Conservation (phyloP, 1,140 invertebrate species). For the Chelonus insularis region DNA sequence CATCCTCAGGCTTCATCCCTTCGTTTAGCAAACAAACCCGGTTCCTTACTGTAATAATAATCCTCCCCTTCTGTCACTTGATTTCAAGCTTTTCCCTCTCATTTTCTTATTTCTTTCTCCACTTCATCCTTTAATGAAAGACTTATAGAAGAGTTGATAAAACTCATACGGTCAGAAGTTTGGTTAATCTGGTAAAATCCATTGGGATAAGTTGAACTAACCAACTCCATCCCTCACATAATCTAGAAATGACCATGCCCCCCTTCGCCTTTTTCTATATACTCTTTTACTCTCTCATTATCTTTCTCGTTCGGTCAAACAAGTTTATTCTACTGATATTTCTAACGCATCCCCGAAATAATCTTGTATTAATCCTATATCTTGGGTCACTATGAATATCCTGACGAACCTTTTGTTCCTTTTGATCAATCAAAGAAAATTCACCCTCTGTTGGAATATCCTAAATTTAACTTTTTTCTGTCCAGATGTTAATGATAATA, state of each 20-base stretch:
- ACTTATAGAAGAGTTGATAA: slow-evolving; percentile 50
- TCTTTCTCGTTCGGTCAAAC: slow-evolving; percentile 36
- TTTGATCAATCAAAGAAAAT: neutral
- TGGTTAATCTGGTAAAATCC: slow-evolving; percentile 50
- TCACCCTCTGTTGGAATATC: slow-evolving; percentile 22
- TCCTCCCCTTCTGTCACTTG: slow-evolving; percentile 28
- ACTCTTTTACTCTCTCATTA: slow-evolving; percentile 7
- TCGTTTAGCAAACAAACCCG: slow-evolving; percentile 49
- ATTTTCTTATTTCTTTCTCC: neutral
- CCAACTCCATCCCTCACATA: slow-evolving; percentile 4
- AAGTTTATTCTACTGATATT: slow-evolving; percentile 48
- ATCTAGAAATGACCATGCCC: slow-evolving; percentile 35
- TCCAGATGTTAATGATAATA: neutral
- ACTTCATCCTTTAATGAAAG: slow-evolving; percentile 43
- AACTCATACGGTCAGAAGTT: slow-evolving; percentile 41
- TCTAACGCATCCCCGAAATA: slow-evolving; percentile 31
- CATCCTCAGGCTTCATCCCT: slow-evolving; percentile 34
- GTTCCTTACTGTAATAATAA: slow-evolving; percentile 46
- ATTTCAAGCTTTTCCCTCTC: neutral
- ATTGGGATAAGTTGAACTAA: slow-evolving; percentile 35
- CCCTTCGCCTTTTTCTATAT: slow-evolving; percentile 9
- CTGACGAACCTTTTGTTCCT: slow-evolving; percentile 38
- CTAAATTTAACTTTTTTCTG: no score
- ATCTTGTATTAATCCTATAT: slow-evolving; percentile 42
- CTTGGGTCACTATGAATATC: slow-evolving; percentile 25